Percentiles rank a stretch among this genome's conserved stretches.
Conservation (phyloP, 2,888 invertebrate genomes). For the Taphrorychus bicolor region DNA sequence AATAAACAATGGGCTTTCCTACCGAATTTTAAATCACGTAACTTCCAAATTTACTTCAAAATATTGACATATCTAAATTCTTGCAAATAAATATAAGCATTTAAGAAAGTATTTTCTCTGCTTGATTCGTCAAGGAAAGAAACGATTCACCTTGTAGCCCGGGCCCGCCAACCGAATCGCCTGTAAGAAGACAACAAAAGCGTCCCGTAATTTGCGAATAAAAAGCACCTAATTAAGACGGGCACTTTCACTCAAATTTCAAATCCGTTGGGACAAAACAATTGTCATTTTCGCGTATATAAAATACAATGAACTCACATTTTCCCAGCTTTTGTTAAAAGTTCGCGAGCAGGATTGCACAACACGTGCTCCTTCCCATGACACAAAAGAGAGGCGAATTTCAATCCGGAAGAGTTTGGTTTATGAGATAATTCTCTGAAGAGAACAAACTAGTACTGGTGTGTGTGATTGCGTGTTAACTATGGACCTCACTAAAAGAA, state of each 20-base stretch:
- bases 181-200: conserved; percentile 30
- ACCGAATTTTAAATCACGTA: too few relatives aligned
- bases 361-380: conserved; percentile 1
- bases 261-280: conserved; percentile 49
- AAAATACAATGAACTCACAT: conserved; percentile 39
- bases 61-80: not conserved
- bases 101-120: not conserved
- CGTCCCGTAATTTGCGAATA: conserved; percentile 33
- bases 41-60: not conserved
- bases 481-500: too few relatives aligned
- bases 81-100: not conserved
- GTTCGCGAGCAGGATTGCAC: conserved; percentile 31
- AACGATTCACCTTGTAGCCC: not conserved
- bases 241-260: conserved; percentile 51
- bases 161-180: conserved; percentile 28
- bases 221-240: conserved; percentile 45
- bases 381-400: not conserved
- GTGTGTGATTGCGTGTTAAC: too few relatives aligned
- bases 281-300: conserved; percentile 45
- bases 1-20: too few relatives aligned
- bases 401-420: conserved; percentile 7
- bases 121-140: not conserved
- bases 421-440: not conserved
- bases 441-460: not conserved
- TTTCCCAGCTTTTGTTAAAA: conserved; percentile 44